These are phyloP conservation scores for Cydia strobilella DNA, from an alignment of 1,140 invertebrate species.

Conservation along the genomic window DNA sequence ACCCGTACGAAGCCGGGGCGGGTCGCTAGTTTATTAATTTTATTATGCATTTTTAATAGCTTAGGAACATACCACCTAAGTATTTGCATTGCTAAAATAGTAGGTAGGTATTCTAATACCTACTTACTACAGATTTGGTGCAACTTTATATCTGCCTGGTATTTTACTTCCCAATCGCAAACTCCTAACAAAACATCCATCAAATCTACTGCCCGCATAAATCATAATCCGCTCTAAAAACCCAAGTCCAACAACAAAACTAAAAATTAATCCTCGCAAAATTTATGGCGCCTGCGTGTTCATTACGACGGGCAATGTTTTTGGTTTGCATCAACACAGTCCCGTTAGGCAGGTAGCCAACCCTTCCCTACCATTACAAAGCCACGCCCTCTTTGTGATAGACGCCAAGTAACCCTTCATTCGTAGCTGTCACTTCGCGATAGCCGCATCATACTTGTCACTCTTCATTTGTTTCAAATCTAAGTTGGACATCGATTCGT, in stretches of 20 bases:
- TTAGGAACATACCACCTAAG: no score
- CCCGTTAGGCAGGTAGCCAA: conserved; percentile 5
- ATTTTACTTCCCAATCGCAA: neutral
- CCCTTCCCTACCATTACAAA: neutral
- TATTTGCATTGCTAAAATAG: no score
- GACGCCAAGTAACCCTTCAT: neutral
- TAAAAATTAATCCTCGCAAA: conserved; percentile 4
- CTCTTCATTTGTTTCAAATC: neutral
- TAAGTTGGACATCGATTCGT: neutral
- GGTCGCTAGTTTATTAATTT: no score
- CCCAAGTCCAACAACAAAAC: neutral
- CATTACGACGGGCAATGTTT: conserved; percentile 5
- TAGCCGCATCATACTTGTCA: neutral
- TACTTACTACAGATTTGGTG: neutral
- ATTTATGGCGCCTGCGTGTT: neutral
- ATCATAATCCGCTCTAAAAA: neutral
- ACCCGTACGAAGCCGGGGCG: no score
- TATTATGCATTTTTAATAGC: no score
- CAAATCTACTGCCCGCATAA: neutral
- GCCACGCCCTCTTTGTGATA: neutral
- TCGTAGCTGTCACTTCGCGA: conserved; percentile 6
- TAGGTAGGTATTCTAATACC: no score
- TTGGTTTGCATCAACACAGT: neutral
- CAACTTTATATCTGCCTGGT: neutral
- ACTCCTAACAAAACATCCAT: neutral